phyloP scores from a whole-genome alignment of 2,797 vertebrate genomes.

The Neosilurus mollespiculum region DNA sequence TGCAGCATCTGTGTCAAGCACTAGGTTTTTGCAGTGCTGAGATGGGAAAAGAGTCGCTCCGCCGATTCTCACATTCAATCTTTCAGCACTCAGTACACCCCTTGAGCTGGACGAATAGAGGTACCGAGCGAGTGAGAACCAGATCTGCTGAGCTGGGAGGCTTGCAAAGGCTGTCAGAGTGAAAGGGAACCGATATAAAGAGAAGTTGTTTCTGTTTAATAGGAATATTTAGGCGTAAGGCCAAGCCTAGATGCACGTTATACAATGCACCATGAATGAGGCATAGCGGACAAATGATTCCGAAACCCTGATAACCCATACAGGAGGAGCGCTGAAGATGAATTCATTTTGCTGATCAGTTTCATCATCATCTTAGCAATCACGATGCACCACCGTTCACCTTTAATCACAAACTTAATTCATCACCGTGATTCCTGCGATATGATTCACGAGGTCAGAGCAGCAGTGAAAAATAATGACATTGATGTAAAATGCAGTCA shows the following conservation, averaged over 20 bases:
- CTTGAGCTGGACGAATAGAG: slow-evolving; percentile 57
- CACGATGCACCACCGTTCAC: slow-evolving; percentile 55
- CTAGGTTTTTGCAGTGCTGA: slow-evolving; percentile 57
- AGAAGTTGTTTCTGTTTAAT: not conserved
- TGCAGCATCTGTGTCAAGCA: slow-evolving; percentile 61
- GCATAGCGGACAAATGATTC: not conserved
- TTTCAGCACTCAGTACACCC: slow-evolving; percentile 76
- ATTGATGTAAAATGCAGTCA: slow-evolving; percentile 64
- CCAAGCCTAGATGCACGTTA: not conserved
- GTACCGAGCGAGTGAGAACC: slow-evolving; percentile 67
- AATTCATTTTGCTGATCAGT: slow-evolving; percentile 17
- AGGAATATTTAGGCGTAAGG: not conserved
- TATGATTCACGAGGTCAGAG: slow-evolving; percentile 46
- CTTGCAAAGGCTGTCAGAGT: slow-evolving; percentile 4
- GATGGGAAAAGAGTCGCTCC: slow-evolving; percentile 63
- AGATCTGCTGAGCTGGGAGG: slow-evolving; percentile 28
- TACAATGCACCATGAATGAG: not conserved
- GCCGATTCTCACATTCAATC: slow-evolving; percentile 67
- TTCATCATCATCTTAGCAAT: slow-evolving; percentile 54
- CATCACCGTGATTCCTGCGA: slow-evolving; percentile 58
- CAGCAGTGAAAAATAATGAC: slow-evolving; percentile 56
- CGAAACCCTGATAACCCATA: not conserved
- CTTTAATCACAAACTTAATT: slow-evolving; percentile 67
- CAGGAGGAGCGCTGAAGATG: not conserved
- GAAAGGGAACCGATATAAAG: slow-evolving; percentile 12